These are phyloP conservation scores for Scalopus aquaticus DNA, from an alignment of 2,113 vertebrate species.

Conservation along the genomic window DNA sequence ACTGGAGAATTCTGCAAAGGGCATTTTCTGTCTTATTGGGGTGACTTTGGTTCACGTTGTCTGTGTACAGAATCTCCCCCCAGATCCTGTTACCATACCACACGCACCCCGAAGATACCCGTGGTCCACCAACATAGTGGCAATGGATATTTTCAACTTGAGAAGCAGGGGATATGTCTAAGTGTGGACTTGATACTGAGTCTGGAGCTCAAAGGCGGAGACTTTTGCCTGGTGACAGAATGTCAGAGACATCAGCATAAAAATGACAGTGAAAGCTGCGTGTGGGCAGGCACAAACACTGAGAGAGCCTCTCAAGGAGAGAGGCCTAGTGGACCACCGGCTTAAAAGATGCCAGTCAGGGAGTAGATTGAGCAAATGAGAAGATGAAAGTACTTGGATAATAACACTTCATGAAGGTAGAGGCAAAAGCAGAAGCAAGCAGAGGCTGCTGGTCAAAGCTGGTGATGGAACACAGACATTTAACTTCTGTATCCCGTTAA, in stretches of 20 bases:
- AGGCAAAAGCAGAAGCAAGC: not conserved
- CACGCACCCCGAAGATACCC: too few species aligned
- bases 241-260: not conserved
- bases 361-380: not conserved
- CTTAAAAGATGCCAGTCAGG: not conserved
- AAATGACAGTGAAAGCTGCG: not conserved
- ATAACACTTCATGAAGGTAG: not conserved
- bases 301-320: not conserved
- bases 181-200: not conserved
- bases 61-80: too few species aligned
- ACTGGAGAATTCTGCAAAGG: not conserved
- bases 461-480: not conserved
- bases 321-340: not conserved
- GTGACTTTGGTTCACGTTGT: too few species aligned
- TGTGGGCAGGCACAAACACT: not conserved
- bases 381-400: not conserved
- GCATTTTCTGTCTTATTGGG: too few species aligned
- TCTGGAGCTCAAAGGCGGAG: not conserved
- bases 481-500: not conserved
- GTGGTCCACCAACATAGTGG: too few species aligned
- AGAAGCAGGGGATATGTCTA: not conserved
- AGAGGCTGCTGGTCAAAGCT: not conserved
- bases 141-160: not conserved
- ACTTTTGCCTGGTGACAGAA: not conserved
- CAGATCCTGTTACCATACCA: too few species aligned